Evolutionary conservation across 1,140 invertebrate genomes (phyloP).

Genomic region (Lepidostoma basale): DNA sequence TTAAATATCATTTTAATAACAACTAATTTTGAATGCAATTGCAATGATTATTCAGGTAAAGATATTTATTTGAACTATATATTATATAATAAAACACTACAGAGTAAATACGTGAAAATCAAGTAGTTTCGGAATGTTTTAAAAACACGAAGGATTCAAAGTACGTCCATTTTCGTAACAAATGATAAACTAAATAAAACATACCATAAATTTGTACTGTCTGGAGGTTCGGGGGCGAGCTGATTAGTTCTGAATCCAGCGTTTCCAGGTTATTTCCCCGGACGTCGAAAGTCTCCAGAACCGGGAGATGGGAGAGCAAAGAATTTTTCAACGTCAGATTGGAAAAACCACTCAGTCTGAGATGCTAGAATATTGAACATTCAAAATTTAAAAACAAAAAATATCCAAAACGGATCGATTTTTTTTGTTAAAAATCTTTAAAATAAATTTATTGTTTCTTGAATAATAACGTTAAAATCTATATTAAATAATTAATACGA

Average conservation of each 20-base stretch:
- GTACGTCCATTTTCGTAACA: not conserved
- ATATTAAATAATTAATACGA: not conserved
- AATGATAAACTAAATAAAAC: slow-evolving; percentile 21
- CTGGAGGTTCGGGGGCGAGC: slow-evolving; percentile 47
- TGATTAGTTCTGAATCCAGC: slow-evolving; percentile 49
- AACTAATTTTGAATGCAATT: too few relatives aligned
- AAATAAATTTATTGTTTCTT: not conserved
- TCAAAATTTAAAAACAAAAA: not conserved
- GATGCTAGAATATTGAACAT: slow-evolving; percentile 13
- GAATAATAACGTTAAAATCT: not conserved
- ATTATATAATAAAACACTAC: not conserved
- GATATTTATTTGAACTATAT: not conserved
- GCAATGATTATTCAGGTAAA: not conserved
- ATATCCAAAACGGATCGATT: not conserved
- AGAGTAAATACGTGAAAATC: not conserved
- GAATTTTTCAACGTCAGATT: slow-evolving; percentile 16
- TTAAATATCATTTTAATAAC: too few relatives aligned
- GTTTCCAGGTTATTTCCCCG: slow-evolving; percentile 52
- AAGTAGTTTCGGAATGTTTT: not conserved
- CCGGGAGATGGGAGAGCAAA: slow-evolving; percentile 48
- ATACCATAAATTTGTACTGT: slow-evolving; percentile 50
- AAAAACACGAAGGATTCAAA: not conserved
- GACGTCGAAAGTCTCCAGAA: slow-evolving; percentile 51
- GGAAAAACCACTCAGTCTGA: slow-evolving; percentile 16
- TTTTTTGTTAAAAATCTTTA: not conserved